A percentile compares a stretch with the other conserved stretches of the same genome.
These are phyloP conservation scores for Drosophila trapezifrons DNA, from an alignment of 1,140 invertebrate genomes.

Conservation along the genomic window DNA sequence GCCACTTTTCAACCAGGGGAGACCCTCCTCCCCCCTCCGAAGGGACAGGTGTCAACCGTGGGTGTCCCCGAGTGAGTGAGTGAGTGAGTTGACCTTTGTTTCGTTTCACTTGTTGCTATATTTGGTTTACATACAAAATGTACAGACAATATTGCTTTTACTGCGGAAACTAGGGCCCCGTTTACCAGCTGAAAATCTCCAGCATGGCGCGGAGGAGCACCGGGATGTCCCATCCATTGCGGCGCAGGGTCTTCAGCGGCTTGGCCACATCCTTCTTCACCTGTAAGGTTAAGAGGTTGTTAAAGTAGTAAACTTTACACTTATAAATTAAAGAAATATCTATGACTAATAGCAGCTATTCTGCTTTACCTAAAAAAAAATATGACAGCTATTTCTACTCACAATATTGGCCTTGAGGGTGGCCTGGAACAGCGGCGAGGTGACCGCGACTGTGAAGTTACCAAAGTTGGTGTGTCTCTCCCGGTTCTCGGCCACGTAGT, in stretches of 20 bases:
- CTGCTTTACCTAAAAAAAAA: too few species aligned
- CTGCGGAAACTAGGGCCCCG: neutral
- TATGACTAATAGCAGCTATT: too few species aligned
- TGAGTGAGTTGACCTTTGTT: slow-evolving; percentile 4
- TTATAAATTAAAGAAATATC: too few species aligned
- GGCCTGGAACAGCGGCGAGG: slow-evolving; percentile 46
- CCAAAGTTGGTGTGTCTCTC: slow-evolving; percentile 37
- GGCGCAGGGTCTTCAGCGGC: slow-evolving; percentile 46
- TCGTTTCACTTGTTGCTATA: slow-evolving; percentile 44
- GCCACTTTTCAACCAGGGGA: slow-evolving; percentile 2
- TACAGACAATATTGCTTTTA: neutral
- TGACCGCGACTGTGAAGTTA: slow-evolving; percentile 36
- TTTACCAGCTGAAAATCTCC: slow-evolving; percentile 60
- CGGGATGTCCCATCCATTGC: slow-evolving; percentile 58
- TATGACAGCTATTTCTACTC: too few species aligned
- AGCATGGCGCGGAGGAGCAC: slow-evolving; percentile 38
- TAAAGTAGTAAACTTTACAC: too few species aligned
- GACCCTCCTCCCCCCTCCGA: neutral
- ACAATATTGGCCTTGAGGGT: slow-evolving; percentile 49
- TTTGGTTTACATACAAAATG: slow-evolving; percentile 44
- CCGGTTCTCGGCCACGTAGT: slow-evolving; percentile 10
- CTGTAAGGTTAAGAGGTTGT: slow-evolving; percentile 17
- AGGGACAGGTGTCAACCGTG: slow-evolving; percentile 23
- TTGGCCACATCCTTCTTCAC: slow-evolving; percentile 46
- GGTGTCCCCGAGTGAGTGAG: slow-evolving; percentile 5